Conservation (phyloP, 2,113 vertebrate species). For the Platysteira castanea region DNA sequence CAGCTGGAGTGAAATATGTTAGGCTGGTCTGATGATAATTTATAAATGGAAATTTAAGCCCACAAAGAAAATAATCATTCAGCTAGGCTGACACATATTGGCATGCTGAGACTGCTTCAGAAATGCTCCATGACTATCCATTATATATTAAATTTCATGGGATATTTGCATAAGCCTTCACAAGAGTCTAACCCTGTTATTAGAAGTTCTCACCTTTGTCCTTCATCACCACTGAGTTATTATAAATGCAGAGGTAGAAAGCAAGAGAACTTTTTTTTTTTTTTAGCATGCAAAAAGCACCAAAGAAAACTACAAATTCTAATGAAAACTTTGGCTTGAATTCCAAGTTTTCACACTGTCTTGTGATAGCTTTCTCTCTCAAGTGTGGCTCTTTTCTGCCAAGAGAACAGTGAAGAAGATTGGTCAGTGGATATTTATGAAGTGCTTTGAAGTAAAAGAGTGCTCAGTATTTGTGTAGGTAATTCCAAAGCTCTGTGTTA, state of each 20-base stretch:
- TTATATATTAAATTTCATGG: background rate
- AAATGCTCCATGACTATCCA: background rate
- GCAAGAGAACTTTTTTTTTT: background rate
- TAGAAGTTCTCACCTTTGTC: background rate
- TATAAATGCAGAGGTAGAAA: background rate
- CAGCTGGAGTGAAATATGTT: background rate
- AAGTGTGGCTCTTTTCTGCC: background rate
- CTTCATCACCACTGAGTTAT: background rate
- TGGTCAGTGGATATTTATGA: background rate
- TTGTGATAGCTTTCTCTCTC: background rate
- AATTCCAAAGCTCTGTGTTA: background rate
- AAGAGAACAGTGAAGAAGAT: background rate
- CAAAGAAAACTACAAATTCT: background rate
- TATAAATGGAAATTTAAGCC: background rate
- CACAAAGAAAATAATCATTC: background rate
- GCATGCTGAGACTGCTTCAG: background rate
- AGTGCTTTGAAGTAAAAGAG: background rate
- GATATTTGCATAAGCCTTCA: background rate
- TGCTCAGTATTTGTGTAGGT: background rate
- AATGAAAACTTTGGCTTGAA: background rate
- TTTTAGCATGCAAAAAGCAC: background rate
- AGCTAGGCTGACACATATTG: background rate
- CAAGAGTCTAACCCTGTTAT: background rate
- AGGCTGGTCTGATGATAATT: background rate
- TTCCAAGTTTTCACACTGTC: background rate